phyloP scores from a whole-genome alignment of 1,140 invertebrate species.

The Drosophila tsacasi region DNA sequence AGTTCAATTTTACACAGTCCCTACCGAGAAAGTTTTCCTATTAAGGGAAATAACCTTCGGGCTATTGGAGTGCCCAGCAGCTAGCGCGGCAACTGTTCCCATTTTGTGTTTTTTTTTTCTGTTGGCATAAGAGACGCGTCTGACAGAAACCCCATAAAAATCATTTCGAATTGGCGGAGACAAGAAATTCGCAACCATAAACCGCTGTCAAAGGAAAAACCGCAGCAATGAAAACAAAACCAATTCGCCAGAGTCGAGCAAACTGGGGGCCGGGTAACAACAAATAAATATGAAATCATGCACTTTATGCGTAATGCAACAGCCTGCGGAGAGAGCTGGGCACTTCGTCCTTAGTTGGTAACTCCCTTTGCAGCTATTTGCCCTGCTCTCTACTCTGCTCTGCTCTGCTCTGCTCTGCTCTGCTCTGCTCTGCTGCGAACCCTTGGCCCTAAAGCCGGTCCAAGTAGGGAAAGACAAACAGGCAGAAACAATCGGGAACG shows the following conservation, averaged over 20 bases:
- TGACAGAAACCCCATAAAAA: conserved; percentile 42
- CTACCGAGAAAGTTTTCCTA: conserved; percentile 37
- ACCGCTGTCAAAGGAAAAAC: conserved; percentile 36
- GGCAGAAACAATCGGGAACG: conserved; percentile 12
- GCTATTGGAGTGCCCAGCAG: conserved; percentile 14
- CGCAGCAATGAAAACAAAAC: conserved; percentile 53
- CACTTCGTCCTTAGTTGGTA: background rate
- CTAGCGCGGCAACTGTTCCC: conserved; percentile 5
- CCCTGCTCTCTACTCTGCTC: background rate
- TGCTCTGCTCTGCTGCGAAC: background rate
- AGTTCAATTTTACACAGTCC: conserved; percentile 38
- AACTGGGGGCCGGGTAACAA: conserved; percentile 47
- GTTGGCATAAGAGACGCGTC: conserved; percentile 21
- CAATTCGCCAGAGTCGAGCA: conserved; percentile 46
- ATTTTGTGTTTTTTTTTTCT: conserved; percentile 3
- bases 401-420: background rate
- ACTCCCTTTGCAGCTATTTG: conserved; percentile 43
- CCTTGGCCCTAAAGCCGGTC: conserved; percentile 19
- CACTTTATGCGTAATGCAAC: conserved; percentile 71
- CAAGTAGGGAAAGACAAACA: conserved; percentile 49
- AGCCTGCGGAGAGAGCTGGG: conserved; percentile 32
- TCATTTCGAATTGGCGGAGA: conserved; percentile 47
- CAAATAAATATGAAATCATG: conserved; percentile 78
- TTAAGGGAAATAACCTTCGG: conserved; percentile 38
- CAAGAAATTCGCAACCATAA: conserved; percentile 44